Conservation (phyloP, 1,140 invertebrate species). For the Orchestia grillus region DNA sequence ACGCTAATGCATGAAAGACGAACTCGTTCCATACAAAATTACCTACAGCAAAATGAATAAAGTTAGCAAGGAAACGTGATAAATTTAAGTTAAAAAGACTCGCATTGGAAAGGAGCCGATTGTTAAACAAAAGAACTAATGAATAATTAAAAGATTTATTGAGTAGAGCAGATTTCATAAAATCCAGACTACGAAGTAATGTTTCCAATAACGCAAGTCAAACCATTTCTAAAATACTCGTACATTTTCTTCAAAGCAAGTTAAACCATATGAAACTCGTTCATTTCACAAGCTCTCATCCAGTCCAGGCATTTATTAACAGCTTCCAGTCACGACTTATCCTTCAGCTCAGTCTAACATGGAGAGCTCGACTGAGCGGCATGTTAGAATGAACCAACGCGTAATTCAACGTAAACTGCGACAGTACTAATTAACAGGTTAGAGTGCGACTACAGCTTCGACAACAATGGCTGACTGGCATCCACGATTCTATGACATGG, state of each 20-base stretch:
- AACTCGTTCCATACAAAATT: not conserved
- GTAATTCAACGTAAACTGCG: not conserved
- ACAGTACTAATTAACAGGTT: not conserved
- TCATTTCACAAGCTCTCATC: too few relatives aligned
- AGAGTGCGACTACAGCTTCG: not conserved
- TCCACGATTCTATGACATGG: not conserved
- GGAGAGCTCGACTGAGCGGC: not conserved
- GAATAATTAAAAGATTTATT: too few relatives aligned
- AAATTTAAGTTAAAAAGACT: not conserved
- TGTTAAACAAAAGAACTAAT: not conserved
- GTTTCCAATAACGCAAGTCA: too few relatives aligned
- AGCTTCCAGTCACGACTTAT: too few relatives aligned
- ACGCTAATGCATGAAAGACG: not conserved
- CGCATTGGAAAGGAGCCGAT: not conserved
- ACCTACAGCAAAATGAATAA: not conserved
- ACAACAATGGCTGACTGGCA: not conserved
- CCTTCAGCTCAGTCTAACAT: too few relatives aligned
- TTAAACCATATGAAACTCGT: too few relatives aligned
- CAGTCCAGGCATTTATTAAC: too few relatives aligned
- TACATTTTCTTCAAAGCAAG: too few relatives aligned
- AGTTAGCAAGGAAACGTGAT: not conserved
- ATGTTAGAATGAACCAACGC: not conserved
- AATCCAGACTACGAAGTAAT: too few relatives aligned
- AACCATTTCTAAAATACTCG: too few relatives aligned
- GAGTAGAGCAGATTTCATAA: too few relatives aligned